Percentiles rank a stretch among this genome's conserved stretches.
phyloP scores from a whole-genome alignment of 2,888 invertebrate species.

The Dromius quadrimaculatus region DNA sequence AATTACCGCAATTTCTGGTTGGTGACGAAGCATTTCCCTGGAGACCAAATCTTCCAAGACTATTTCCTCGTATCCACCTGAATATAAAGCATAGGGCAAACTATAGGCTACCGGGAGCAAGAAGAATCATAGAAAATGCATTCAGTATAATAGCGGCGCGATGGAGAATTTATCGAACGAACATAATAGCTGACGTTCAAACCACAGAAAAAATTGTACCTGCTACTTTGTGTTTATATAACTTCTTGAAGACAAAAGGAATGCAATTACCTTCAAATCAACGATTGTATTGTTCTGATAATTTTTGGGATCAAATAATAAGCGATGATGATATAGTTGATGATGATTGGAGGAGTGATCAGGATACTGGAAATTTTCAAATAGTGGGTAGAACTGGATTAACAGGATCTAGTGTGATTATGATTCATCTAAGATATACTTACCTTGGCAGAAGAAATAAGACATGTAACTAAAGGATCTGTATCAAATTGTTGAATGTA shows the following conservation, averaged over 20 bases:
- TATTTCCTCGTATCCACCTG: constrained; percentile 52
- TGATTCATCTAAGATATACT: not conserved
- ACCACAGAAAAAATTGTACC: constrained; percentile 35
- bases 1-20: constrained; percentile 50
- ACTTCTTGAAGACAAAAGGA: constrained; percentile 26
- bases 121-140: too few relatives aligned
- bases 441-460: not conserved
- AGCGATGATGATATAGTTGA: not conserved
- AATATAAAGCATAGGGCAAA: constrained; percentile 54
- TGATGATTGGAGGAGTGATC: not conserved
- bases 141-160: constrained; percentile 40
- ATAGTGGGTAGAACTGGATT: not conserved
- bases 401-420: not conserved
- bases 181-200: constrained; percentile 27
- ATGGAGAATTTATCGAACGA: constrained; percentile 43
- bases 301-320: not conserved
- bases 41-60: constrained; percentile 52
- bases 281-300: not conserved
- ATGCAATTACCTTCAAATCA: not conserved
- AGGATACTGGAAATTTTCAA: not conserved
- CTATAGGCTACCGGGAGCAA: constrained; percentile 52
- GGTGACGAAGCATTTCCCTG: constrained; percentile 48
- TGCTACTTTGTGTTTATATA: constrained; percentile 45
- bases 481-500: not conserved
- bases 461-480: not conserved